Evolutionary conservation across 2,113 vertebrate species (phyloP).

Genomic region (Tichodroma muraria): DNA sequence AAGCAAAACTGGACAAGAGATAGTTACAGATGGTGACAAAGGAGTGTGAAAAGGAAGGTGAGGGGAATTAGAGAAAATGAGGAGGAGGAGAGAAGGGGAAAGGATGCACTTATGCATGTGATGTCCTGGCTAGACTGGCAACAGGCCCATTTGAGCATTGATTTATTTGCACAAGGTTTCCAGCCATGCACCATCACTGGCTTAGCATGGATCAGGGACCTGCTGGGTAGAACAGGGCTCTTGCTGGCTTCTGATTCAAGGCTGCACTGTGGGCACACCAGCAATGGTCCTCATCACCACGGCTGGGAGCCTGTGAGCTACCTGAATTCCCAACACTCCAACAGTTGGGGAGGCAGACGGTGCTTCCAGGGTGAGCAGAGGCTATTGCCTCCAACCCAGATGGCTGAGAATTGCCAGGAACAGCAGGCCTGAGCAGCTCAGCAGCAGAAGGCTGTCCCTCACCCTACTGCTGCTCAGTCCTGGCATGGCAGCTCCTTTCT

Average conservation of each 20-base stretch:
- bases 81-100: not conserved
- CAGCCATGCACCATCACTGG: not conserved
- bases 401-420: constrained; percentile 44
- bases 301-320: not conserved
- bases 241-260: not conserved
- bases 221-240: not conserved
- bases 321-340: constrained; percentile 22
- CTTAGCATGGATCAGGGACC: not conserved
- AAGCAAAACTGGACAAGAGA: not conserved
- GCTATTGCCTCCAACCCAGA: constrained; percentile 70
- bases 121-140: not conserved
- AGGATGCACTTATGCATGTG: not conserved
- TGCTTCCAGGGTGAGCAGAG: constrained; percentile 57
- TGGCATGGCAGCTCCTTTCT: not conserved
- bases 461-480: not conserved
- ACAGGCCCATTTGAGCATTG: not conserved
- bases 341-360: constrained; percentile 63
- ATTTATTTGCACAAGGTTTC: not conserved
- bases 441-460: not conserved
- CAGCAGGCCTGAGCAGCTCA: not conserved
- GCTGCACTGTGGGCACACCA: not conserved
- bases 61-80: not conserved
- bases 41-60: not conserved
- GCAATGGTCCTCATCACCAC: not conserved
- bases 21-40: not conserved